Percentiles rank a stretch among this genome's conserved stretches.
Conservation (phyloP, 2,113 vertebrate genomes). For the Rhabdornis inornatus region DNA sequence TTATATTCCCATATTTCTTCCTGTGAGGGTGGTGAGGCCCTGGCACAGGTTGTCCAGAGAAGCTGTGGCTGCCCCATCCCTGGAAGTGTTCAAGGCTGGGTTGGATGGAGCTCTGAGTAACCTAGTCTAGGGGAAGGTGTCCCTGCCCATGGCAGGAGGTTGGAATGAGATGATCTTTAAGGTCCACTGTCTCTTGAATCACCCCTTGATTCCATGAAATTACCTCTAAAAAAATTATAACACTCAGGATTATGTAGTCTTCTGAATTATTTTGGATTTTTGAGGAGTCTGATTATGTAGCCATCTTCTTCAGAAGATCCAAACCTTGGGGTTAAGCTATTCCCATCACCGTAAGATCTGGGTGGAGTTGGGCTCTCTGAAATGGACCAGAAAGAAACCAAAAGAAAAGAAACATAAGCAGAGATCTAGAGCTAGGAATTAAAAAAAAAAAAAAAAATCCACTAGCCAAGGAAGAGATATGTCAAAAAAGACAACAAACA, state of each 20-base stretch:
- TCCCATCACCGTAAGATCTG: background rate
- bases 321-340: background rate
- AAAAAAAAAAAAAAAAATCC: background rate
- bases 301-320: background rate
- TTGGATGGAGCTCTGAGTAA: background rate
- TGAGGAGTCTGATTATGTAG: background rate
- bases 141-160: fast-evolving
- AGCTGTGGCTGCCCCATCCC: background rate
- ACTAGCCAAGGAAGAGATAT: background rate
- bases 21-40: background rate
- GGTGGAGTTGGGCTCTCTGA: fast-evolving
- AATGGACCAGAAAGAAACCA: background rate
- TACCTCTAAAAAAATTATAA: background rate
- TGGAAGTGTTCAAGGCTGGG: background rate
- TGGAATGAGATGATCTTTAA: background rate
- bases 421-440: background rate
- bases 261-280: background rate
- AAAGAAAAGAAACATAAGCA: background rate
- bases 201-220: background rate
- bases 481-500: background rate
- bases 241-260: background rate
- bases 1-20: background rate
- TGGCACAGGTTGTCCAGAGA: background rate
- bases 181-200: background rate
- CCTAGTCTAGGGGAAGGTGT: fast-evolving